Evolutionary conservation across 2,888 invertebrate genomes (phyloP).

Genomic region (Acheta domesticus): DNA sequence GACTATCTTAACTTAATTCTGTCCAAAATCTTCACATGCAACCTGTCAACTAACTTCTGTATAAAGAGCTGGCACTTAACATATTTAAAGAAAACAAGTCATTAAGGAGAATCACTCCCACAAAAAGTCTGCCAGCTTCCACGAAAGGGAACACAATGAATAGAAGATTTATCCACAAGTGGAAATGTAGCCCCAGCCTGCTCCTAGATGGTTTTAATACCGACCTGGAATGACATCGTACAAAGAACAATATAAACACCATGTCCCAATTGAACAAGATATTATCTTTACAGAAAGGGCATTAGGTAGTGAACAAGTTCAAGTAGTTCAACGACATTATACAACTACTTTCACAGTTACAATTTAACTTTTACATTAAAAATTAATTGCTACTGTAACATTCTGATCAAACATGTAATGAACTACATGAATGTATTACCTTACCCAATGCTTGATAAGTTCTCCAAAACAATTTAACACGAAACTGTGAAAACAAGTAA

Average conservation of each 20-base stretch:
- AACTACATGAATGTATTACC: background rate
- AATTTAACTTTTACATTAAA: conserved; percentile 21
- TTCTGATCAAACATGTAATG: conserved; percentile 18
- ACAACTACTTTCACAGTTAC: background rate
- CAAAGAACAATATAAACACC: conserved; percentile 28
- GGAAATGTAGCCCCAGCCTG: conserved; percentile 26
- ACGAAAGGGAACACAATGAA: background rate
- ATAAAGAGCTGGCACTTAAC: background rate
- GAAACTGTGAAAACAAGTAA: conserved; percentile 4
- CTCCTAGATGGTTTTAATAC: conserved; percentile 42
- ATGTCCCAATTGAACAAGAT: conserved; percentile 18
- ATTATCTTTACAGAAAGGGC: background rate
- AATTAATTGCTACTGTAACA: background rate
- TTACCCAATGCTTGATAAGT: background rate
- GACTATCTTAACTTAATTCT: no score
- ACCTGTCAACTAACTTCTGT: background rate
- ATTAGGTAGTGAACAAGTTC: conserved; percentile 9
- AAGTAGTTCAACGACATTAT: background rate
- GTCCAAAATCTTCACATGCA: no score
- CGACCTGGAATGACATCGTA: conserved; percentile 49
- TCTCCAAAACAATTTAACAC: background rate
- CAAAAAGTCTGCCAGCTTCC: conserved; percentile 10
- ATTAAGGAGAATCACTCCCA: background rate
- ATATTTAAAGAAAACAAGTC: background rate
- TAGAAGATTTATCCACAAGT: conserved; percentile 24